Evolutionary conservation across 2,888 invertebrate species (phyloP).

Genomic region (Didymodactylos carnosus): DNA sequence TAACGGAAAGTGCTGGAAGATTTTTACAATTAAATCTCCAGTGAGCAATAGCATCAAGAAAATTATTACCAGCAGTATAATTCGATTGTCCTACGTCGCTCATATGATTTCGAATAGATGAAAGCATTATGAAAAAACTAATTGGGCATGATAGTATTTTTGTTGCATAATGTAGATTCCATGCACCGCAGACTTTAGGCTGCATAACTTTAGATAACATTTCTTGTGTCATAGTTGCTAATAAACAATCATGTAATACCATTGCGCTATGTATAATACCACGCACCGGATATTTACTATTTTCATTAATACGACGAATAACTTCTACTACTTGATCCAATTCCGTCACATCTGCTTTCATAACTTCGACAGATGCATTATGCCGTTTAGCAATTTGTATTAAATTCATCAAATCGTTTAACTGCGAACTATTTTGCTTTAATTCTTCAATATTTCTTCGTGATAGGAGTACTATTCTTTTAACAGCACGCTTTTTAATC

Average conservation of each 20-base stretch:
- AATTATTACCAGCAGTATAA: background rate
- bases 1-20: background rate
- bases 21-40: background rate
- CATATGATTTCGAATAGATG: background rate
- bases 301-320: background rate
- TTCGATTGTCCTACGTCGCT: background rate
- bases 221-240: background rate
- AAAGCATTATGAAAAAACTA: background rate
- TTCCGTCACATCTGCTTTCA: background rate
- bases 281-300: background rate
- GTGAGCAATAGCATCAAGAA: background rate
- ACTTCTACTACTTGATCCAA: background rate
- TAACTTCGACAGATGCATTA: background rate
- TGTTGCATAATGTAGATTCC: background rate
- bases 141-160: background rate
- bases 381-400: background rate
- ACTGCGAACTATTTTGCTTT: background rate
- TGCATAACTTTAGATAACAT: accelerated
- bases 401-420: background rate
- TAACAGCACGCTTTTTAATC: background rate
- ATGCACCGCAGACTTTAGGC: background rate
- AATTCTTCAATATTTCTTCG: background rate
- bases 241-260: accelerated
- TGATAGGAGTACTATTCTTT: background rate
- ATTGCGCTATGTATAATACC: background rate